These are phyloP conservation scores for Willisornis vidua DNA, from an alignment of 2,113 vertebrate species.

Conservation along the genomic window DNA sequence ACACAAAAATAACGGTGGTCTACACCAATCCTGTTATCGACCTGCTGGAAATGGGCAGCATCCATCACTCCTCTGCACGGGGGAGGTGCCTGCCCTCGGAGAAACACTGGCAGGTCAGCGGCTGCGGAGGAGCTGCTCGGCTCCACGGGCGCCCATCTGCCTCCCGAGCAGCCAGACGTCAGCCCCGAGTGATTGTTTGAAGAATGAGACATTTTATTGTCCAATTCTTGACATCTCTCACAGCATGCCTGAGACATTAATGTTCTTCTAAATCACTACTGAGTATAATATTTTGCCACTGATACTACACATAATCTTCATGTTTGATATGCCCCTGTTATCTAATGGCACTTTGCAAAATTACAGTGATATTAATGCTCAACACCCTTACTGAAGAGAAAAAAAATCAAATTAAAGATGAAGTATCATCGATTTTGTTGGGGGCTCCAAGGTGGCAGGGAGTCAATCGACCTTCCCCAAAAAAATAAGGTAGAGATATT, in stretches of 20 bases:
- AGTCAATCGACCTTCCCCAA: constrained; percentile 13
- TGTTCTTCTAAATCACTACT: neutral
- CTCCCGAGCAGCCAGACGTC: neutral
- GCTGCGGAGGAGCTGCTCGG: fast-evolving
- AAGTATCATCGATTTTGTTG: constrained; percentile 18
- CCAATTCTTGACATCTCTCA: neutral
- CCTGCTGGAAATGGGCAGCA: neutral
- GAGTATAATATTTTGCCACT: neutral
- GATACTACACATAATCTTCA: neutral
- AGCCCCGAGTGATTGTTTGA: neutral
- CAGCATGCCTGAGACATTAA: neutral
- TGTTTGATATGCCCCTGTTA: neutral
- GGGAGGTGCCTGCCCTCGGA: fast-evolving
- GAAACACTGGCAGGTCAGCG: fast-evolving
- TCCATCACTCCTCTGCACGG: neutral
- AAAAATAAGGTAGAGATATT: neutral
- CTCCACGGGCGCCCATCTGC: neutral
- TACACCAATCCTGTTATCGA: neutral
- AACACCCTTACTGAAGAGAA: neutral
- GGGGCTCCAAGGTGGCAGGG: neutral
- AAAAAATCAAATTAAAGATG: constrained; percentile 18
- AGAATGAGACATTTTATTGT: neutral
- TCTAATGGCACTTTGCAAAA: neutral
- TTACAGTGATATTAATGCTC: neutral
- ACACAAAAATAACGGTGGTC: neutral